A percentile compares a stretch with the other conserved stretches of the same genome.
These are phyloP conservation scores for Crioceris asparagi DNA, from an alignment of 2,888 invertebrate species.

Conservation along the genomic window DNA sequence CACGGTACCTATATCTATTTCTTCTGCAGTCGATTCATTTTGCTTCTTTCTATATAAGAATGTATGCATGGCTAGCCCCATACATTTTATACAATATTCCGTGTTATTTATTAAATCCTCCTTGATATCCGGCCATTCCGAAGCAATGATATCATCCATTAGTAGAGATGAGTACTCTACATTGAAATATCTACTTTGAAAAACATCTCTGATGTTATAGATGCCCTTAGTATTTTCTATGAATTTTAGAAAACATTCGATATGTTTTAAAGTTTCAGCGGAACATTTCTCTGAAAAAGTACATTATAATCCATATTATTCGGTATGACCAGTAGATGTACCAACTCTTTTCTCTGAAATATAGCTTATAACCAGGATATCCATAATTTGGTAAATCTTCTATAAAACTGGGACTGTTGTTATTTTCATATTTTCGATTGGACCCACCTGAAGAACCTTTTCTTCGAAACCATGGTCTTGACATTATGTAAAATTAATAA, in stretches of 20 bases:
- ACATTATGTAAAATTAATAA: too few species aligned
- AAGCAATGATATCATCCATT: constrained; percentile 46
- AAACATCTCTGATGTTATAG: constrained; percentile 48
- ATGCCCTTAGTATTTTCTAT: constrained; percentile 39
- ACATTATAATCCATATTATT: constrained; percentile 31
- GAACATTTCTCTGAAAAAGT: constrained; percentile 14
- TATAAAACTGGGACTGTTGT: constrained; percentile 10
- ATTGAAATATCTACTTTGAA: constrained; percentile 45
- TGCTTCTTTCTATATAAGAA: constrained; percentile 32
- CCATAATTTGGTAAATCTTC: constrained; percentile 14
- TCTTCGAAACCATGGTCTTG: constrained; percentile 14
- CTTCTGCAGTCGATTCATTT: constrained; percentile 38
- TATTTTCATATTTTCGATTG: constrained; percentile 6
- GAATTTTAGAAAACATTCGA: constrained; percentile 46
- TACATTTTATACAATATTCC: constrained; percentile 52
- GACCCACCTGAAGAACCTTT: constrained; percentile 4
- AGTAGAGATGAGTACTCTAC: constrained; percentile 48
- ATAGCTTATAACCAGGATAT: constrained; percentile 60
- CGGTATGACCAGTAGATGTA: neutral
- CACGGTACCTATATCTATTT: constrained; percentile 41
- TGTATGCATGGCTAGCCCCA: constrained; percentile 75
- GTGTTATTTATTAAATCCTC: constrained; percentile 59
- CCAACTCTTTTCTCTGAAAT: constrained; percentile 52
- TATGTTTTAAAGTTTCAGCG: constrained; percentile 33
- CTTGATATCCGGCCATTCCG: constrained; percentile 42